Conservation (phyloP, 2,113 vertebrate genomes). For the Paradoxurus hermaphroditus region DNA sequence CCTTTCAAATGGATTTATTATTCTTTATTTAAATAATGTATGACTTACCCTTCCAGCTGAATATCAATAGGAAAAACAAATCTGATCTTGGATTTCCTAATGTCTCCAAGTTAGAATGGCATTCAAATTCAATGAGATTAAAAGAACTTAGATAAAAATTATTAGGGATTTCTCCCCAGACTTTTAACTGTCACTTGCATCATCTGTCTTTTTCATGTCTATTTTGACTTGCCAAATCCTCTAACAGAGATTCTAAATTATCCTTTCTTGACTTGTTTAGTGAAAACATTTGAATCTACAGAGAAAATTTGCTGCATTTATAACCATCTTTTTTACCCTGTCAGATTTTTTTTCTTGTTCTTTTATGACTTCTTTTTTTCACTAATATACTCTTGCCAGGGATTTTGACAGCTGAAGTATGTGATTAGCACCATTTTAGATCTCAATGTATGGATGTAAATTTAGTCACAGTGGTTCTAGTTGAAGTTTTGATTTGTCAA, state of each 20-base stretch:
- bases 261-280: constrained; percentile 54
- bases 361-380: constrained; percentile 43
- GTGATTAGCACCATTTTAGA: constrained; percentile 61
- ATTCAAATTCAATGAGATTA: constrained; percentile 51
- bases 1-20: constrained; percentile 68
- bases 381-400: constrained; percentile 31
- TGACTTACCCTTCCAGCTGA: constrained; percentile 53
- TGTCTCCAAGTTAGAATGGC: constrained; percentile 8
- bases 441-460: constrained; percentile 54
- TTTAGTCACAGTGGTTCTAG: constrained; percentile 40
- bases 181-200: not conserved
- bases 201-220: not conserved
- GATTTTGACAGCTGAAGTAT: constrained; percentile 61
- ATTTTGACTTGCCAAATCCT: constrained; percentile 45
- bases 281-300: constrained; percentile 57
- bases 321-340: constrained; percentile 2
- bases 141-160: not conserved
- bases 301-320: constrained; percentile 38
- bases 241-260: constrained; percentile 38
- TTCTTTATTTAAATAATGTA: constrained; percentile 75
- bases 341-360: constrained; percentile 49
- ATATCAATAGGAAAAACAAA: constrained; percentile 67
- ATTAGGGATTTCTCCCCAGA: not conserved
- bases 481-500: constrained; percentile 55
- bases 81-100: constrained; percentile 59